Percentiles rank a stretch among this genome's conserved stretches.
These are phyloP conservation scores for Semaprochilodus insignis DNA, from an alignment of 2,797 vertebrate species.

Conservation along the genomic window DNA sequence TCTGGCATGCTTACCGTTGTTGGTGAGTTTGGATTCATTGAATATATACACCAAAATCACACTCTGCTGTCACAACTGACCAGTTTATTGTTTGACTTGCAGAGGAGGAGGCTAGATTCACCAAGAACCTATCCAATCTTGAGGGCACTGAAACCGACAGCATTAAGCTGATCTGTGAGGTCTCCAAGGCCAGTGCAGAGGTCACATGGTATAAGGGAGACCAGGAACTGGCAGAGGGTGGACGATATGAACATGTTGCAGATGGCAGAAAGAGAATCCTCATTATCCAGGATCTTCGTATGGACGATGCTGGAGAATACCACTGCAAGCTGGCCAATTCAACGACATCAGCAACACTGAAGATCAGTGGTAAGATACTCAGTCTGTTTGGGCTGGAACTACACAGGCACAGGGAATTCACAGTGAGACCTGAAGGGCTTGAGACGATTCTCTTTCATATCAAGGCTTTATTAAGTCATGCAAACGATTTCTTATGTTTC, in stretches of 20 bases:
- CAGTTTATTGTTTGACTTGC: constrained; percentile 54
- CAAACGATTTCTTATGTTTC: constrained; percentile 66
- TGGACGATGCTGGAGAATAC: constrained; percentile 89
- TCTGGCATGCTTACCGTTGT: constrained; percentile 93
- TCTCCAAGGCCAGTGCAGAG: constrained; percentile 90
- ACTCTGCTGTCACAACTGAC: not conserved
- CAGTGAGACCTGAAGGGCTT: not conserved
- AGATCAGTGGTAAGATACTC: constrained; percentile 85
- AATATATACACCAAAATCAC: not conserved
- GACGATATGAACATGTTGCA: constrained; percentile 88
- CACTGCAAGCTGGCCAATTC: constrained; percentile 87
- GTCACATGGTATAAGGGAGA: constrained; percentile 92
- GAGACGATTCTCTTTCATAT: not conserved
- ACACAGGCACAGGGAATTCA: not conserved
- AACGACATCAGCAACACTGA: constrained; percentile 87
- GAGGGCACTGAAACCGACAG: constrained; percentile 93
- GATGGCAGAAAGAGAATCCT: constrained; percentile 93
- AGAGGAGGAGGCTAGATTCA: constrained; percentile 96
- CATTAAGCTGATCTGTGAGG: constrained; percentile 93
- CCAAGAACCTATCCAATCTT: constrained; percentile 92
- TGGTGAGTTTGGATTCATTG: constrained; percentile 75
- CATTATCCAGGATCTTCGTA: constrained; percentile 86
- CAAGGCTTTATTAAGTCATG: constrained; percentile 74
- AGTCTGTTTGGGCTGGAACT: not conserved
- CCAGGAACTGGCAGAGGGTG: constrained; percentile 90